These are phyloP conservation scores for Pantherophis vulpinus DNA, from an alignment of 2,797 vertebrate species.

Conservation along the genomic window DNA sequence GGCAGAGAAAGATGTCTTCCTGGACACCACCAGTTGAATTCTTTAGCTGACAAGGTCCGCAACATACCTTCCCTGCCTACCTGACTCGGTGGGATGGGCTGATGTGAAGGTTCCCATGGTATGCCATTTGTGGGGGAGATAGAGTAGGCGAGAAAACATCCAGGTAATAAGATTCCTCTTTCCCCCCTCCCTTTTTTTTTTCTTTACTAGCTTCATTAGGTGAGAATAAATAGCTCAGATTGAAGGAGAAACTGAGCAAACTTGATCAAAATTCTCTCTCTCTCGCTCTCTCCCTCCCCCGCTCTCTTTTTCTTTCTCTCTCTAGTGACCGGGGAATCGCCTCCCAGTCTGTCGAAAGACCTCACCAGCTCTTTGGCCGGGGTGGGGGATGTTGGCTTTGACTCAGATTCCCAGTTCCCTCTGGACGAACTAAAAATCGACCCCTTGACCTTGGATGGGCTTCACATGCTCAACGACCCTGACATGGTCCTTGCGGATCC, in stretches of 20 bases:
- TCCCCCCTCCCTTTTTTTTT: not conserved
- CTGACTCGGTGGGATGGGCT: not conserved
- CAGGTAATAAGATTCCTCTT: not conserved
- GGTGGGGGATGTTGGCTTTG: constrained; percentile 92
- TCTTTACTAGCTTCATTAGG: not conserved
- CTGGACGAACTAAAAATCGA: constrained; percentile 99
- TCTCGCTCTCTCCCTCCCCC: fast-evolving
- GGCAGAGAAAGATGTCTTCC: too few relatives aligned
- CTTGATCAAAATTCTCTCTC: fast-evolving
- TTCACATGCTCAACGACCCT: constrained; percentile 98
- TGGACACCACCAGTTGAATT: too few relatives aligned
- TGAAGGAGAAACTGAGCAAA: not conserved
- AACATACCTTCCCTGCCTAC: too few relatives aligned
- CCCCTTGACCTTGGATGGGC: constrained; percentile 94
- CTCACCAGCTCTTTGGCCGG: constrained; percentile 90
- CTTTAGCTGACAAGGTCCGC: too few relatives aligned
- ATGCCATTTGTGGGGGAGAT: not conserved
- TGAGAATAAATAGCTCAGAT: not conserved
- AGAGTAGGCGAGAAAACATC: not conserved
- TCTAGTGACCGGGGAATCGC: constrained; percentile 94
- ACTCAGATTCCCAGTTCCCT: constrained; percentile 95
- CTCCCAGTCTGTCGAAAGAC: constrained; percentile 98
- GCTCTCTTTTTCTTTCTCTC: not conserved
- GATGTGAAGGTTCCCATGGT: not conserved
- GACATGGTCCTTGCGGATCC: constrained; percentile 97